Conservation (phyloP, 1,140 invertebrate genomes). For the Charaxes varanes region DNA sequence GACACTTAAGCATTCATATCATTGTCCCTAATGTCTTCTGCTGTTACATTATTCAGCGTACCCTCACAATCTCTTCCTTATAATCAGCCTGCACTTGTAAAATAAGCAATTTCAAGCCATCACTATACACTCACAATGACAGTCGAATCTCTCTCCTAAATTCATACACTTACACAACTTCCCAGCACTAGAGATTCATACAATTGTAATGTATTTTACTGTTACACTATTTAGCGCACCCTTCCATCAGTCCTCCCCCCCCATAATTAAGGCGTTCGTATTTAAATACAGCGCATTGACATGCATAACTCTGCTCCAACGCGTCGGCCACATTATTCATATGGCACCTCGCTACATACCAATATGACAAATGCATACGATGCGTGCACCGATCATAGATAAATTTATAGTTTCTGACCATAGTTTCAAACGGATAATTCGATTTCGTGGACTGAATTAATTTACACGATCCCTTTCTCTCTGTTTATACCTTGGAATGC, state of each 20-base stretch:
- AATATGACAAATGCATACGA: constrained; percentile 42
- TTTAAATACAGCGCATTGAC: constrained; percentile 37
- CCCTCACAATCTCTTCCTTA: too few species aligned
- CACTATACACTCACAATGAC: too few species aligned
- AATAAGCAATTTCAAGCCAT: too few species aligned
- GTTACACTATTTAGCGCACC: constrained; percentile 10
- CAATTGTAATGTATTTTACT: too few species aligned
- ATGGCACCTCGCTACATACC: constrained; percentile 46
- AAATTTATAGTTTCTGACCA: constrained; percentile 1
- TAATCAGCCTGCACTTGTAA: too few species aligned
- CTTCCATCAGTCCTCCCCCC: constrained; percentile 6
- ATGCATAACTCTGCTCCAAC: constrained; percentile 54
- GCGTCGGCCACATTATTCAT: constrained; percentile 56
- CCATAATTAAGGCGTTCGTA: constrained; percentile 28
- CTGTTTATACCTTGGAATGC: too few species aligned
- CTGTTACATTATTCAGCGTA: constrained; percentile 8
- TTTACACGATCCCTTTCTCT: background rate
- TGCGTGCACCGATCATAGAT: constrained; percentile 8
- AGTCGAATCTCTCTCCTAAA: too few species aligned
- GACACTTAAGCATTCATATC: too few species aligned
- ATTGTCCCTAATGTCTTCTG: background rate
- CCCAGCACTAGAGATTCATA: too few species aligned
- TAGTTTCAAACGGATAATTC: background rate
- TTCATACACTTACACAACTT: too few species aligned
- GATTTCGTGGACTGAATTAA: background rate